Evolutionary conservation across 2,113 vertebrate genomes (phyloP).

Genomic region (Pelusios castaneus): DNA sequence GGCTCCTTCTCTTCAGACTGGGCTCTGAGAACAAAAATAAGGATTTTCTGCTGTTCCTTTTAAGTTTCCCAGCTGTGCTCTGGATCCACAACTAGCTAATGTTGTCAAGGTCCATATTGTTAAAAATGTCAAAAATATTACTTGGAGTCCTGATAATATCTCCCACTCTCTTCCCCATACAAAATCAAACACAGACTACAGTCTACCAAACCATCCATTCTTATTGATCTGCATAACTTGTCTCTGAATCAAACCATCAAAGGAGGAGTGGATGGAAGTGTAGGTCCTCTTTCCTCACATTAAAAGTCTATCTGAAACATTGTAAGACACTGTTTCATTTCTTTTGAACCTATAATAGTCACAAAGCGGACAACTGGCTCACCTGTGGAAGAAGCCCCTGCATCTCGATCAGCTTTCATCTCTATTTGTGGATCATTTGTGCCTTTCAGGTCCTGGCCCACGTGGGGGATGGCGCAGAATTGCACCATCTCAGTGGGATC

Average conservation of each 20-base stretch:
- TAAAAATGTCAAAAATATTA: not conserved
- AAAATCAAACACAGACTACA: not conserved
- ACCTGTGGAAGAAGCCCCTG: not conserved
- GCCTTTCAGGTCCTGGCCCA: not conserved
- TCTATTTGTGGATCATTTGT: not conserved
- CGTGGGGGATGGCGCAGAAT: not conserved
- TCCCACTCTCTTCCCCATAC: not conserved
- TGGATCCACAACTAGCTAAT: rapidly evolving
- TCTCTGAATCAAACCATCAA: slow-evolving; percentile 33
- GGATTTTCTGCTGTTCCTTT: not conserved
- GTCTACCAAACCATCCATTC: not conserved
- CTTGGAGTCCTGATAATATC: not conserved
- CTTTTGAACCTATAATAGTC: slow-evolving; percentile 11
- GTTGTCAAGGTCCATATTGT: not conserved
- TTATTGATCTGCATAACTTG: slow-evolving; percentile 17
- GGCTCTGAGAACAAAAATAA: too few relatives aligned
- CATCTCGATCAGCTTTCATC: not conserved
- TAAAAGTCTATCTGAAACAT: slow-evolving; percentile 1
- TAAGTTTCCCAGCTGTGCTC: not conserved
- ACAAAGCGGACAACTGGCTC: not conserved
- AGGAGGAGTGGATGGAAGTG: slow-evolving; percentile 10
- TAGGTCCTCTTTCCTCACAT: not conserved
- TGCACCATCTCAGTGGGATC: not conserved
- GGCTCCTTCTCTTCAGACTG: not conserved
- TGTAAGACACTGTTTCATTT: not conserved